Evolutionary conservation across 2,888 invertebrate genomes (phyloP), one percentile per base, ranked within the genome.

Genomic region (Cetonia aurata): DNA sequence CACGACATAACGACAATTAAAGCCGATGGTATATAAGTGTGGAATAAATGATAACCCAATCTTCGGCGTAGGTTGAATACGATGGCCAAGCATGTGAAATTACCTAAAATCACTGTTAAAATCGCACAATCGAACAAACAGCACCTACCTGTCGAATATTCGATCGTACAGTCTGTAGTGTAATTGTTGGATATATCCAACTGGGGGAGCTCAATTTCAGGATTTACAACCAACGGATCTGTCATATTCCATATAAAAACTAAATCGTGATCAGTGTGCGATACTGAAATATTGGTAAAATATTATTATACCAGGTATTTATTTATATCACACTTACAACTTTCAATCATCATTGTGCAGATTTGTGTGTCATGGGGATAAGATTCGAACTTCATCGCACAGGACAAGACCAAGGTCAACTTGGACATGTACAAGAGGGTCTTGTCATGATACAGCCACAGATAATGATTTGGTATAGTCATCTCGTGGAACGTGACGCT

Each of bases 301-400:
- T 31, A 56, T 57, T 52, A 48, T 41, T 33, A 59, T 41, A 33
- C 37, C 0, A 48, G 33, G 50, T 44, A 48, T 3, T 48, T n/a
- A 50, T 8, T 15, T 1, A 10, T 9, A 37, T 55, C 3, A 52
- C 81, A 92, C 95, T 91, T 88, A 96, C 96, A 88, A 81, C 96
- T 96, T 86, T 96, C 96, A 71, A 96, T 96, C 92, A 95, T 94
- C 92, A 96, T 94, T 66, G 93, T 93, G 83, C 96, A 97, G 77
- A 93, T 92, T 86, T 97, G 96, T 1, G 96, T 96, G 80, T 97
- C 96, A 80, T 96, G 96, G 0, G 96, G 96, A 83, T 96, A 96
- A 0, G 95, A 91, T 81, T 96, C 95, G 78, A 96, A 95, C 85
- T 96, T 95, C 96, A 96, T 96, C 1, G 96, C 96, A 83, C 96